Base-by-base conservation (phyloP, 2,888 invertebrate genomes). In the Tenthredo amoena region DNA sequence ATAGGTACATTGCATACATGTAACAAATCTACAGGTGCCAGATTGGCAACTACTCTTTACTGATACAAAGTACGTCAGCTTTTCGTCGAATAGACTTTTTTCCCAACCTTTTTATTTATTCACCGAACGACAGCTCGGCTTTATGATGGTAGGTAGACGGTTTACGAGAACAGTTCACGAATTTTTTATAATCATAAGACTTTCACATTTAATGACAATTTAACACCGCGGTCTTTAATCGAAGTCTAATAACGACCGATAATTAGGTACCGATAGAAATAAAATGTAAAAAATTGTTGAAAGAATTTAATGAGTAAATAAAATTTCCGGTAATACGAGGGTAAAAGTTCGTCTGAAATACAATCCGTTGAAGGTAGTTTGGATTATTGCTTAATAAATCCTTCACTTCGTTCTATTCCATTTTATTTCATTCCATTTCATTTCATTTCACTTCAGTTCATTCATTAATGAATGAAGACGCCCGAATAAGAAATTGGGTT, bases 101-200 rank as follows among this genome's bases (percentile, higher is more conserved):
- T 34, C 18, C 68, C 26, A 74, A 43, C n/a, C 43, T 43, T 43
- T 74, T 74, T 43, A 74, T 74, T 74, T 74, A 74, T 74, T 74
- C 72, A 74, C n/a, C 21, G 72, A 74, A 74, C 72, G 43, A 74
- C 34, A 68, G 68, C 40, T 26, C 40, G 10, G 43, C 43, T 74
- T 74, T 74, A 74, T 21, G 43, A 74, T 21, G 43, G 43, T 15
- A 43, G 43, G 43, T 15, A 43, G n/a, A 74, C 72, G 6, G 21
- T 43, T 68, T 43, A n/a, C 72, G 72, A 43, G 40, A 43, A 43
- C 21, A n/a, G 55, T 74, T 74, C 72, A 43, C 43, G 72, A 74
- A 43, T 74, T 74, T 12, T 7, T 74, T 72, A 21, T 21, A 43
- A n/a, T 43, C 72, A 2, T n/a, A 74, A 74, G 43, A 18, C 40